phyloP scores from a whole-genome alignment of 1,140 invertebrate genomes.

The Antheraea pernyi region DNA sequence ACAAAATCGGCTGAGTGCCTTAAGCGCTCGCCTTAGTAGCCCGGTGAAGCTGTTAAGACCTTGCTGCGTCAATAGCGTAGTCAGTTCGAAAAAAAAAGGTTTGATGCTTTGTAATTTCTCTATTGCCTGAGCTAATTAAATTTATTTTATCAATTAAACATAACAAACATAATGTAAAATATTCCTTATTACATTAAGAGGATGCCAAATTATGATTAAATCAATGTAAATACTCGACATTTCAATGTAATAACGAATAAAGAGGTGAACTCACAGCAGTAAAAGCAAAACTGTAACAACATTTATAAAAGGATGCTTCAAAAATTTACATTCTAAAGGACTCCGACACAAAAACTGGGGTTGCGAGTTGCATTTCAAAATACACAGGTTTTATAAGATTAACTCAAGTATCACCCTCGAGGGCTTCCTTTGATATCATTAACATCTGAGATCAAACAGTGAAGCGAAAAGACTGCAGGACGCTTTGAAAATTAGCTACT shows the following conservation, averaged over 20 bases:
- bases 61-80: no score
- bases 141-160: no score
- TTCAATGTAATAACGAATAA: not conserved
- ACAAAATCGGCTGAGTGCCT: no score
- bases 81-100: no score
- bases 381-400: conserved; percentile 51
- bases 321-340: conserved; percentile 48
- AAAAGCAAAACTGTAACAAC: conserved; percentile 11
- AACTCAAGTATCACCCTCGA: conserved; percentile 37
- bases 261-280: not conserved
- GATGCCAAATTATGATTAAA: not conserved
- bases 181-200: no score
- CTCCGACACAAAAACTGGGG: conserved; percentile 39
- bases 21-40: no score
- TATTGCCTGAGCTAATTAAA: no score
- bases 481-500: conserved; percentile 25
- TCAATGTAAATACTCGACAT: not conserved
- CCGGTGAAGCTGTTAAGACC: no score
- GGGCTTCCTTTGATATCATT: conserved; percentile 48
- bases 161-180: no score
- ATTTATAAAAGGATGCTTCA: conserved; percentile 26
- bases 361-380: conserved; percentile 50
- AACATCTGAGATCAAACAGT: conserved; percentile 49
- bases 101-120: no score
- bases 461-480: conserved; percentile 38